Base-by-base conservation (phyloP, 2,888 invertebrate species). In the Scaptodrosophila latifasciaeformis region DNA sequence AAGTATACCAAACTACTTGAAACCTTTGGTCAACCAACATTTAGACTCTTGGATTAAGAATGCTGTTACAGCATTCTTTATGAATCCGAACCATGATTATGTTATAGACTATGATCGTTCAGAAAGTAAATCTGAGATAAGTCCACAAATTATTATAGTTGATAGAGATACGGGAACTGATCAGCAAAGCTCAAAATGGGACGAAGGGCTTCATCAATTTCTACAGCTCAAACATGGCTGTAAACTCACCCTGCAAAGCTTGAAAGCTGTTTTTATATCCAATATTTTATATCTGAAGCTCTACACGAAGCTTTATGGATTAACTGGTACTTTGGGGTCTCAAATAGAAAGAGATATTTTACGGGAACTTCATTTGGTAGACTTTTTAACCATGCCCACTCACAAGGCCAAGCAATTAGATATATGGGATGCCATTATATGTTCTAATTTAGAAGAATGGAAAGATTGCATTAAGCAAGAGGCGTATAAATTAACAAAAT, bases 171-270 rank as follows among this genome's bases (percentile, higher is more conserved):
- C 86, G 0, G 87, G 86, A 4, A 80, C 82, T 0, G 84, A 84
- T 50, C 69, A 78, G 51, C 57, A 58, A 6, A 82, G 76, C 18
- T 81, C 83, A 2, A 81, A 85, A 42, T 86, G 86, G 86, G 79
- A 72, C 18, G 75, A 84, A 49, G 87, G 74, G 1, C 59, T 87
- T 12, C 85, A 86, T 52, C 86, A 86, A 59, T 86, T 86, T 56
- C 55, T 87, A 5, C 85, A 86, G 54, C 66, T 87, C 2, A 86
- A 86, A 58, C 85, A 87, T 58, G 82, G 80, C 9, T 57, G 56
- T 21, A 57, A 48, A 27, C n/a, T 57, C 2, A 37, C 48, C 2
- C 9, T 52, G n/a, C 69, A 82, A 45, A 82, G 76, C 46, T 59
- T 87, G 2, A 86, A 83, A 42, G 76, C 83, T 10, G 81, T 82